Base-by-base conservation (phyloP, 2,888 invertebrate species). In the Ormyrus labotus region DNA sequence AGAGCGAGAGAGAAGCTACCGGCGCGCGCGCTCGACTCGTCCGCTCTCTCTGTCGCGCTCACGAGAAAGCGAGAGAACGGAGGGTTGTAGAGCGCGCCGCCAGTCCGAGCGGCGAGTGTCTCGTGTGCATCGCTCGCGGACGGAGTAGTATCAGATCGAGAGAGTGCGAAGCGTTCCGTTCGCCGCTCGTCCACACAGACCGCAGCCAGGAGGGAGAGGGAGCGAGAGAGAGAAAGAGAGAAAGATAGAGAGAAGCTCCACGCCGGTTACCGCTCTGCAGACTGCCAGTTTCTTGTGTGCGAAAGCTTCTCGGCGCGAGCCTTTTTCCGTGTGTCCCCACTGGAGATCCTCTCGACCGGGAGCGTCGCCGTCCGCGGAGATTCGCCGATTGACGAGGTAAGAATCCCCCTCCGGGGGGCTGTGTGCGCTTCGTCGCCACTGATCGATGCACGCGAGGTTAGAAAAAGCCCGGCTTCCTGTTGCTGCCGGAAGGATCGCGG, bases 351-450 rank as follows among this genome's bases (percentile, higher is more conserved):
- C 34, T 60, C 34, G 13, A 19, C 19, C 13, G 10, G 6, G 19
- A 11, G 6, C n/a, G 11, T 13, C 6, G 6, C n/a, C n/a, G 58
- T 58, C 6, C 5, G 8, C 58, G n/a, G 60, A 60, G 60, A 60
- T 19, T 60, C 58, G 60, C 19, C 34, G 60, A 60, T 60, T 60
- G 34, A 60, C 60, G 60, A 60, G 60, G 60, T 60, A 60, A 60
- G 58, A 58, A 34, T 34, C 34, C 2, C 34, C 34, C 34, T 3
- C 34, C 19, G 19, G 34, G 34, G 34, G 34, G 34, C 34, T 34
- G 34, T 34, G 34, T 34, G 34, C 34, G 34, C 34, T 34, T 3
- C 34, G 34, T 34, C 34, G 34, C 34, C 34, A 34, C 34, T 34
- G 34, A 34, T 34, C 34, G 34, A 34, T 34, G 34, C 34, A 34